Evolutionary conservation across 2,888 invertebrate genomes (phyloP).

Genomic region (Drosophila flavopinicola): DNA sequence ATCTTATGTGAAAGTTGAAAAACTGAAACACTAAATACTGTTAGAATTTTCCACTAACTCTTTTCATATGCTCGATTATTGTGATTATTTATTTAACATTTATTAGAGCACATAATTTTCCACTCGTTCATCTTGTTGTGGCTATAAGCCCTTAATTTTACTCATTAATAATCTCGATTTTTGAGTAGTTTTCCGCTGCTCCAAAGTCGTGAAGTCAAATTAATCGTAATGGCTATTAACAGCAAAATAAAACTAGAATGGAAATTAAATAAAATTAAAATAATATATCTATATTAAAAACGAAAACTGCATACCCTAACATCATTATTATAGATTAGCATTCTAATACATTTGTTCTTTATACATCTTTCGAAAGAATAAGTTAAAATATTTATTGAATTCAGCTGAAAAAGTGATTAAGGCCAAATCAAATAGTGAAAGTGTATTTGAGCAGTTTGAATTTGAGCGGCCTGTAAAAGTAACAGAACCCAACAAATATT

Average conservation of each 20-base stretch:
- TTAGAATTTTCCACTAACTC: background rate
- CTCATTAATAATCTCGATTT: conserved; percentile 16
- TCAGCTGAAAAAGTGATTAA: too few species aligned
- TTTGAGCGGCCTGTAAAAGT: background rate
- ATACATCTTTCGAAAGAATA: too few species aligned
- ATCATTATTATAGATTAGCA: background rate
- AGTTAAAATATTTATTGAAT: too few species aligned
- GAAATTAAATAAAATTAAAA: conserved; percentile 4
- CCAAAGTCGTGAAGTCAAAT: conserved; percentile 55
- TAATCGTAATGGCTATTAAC: conserved; percentile 58
- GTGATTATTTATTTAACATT: background rate
- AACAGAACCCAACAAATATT: conserved; percentile 18
- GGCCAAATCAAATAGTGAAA: background rate
- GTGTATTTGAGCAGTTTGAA: background rate
- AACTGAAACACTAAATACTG: background rate
- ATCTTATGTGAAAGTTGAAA: too few species aligned
- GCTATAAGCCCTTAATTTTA: background rate
- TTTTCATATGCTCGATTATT: background rate
- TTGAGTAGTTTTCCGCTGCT: conserved; percentile 67
- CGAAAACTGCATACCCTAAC: conserved; percentile 15
- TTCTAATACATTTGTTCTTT: background rate
- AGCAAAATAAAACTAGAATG: conserved; percentile 42
- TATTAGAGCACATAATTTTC: conserved; percentile 3
- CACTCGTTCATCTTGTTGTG: conserved; percentile 6
- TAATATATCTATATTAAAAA: background rate